Evolutionary conservation across 2,797 vertebrate genomes (phyloP), one percentile per base, ranked within the genome.

Genomic region (Muraenolepis orangiensis): DNA sequence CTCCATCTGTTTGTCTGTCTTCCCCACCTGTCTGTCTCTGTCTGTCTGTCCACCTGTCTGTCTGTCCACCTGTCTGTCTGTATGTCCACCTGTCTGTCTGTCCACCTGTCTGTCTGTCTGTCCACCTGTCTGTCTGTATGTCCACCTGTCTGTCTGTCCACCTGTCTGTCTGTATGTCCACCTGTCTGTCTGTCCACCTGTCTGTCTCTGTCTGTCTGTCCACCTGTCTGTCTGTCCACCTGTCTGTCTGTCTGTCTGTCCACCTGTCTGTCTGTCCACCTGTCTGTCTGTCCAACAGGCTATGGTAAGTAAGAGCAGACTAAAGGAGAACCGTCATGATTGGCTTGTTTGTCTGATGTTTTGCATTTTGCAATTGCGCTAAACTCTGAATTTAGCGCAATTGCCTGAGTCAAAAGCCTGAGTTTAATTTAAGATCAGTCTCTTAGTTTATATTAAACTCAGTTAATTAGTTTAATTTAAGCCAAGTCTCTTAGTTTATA

Each of bases 291-390:
- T 72, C 72, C 83, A 4, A 68, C 93, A 98, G 96, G 96, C 96
- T 73, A 97, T 98, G 96, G 96, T 98, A 94, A 98, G 96, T 97
- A 89, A 76, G 90, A 74, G 20, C 23, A 66, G n/a, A 12, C 23
- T 66, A 76, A 78, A 10, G 71, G 40, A 70, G 71, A 68, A 61
- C 46, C 16, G 38, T 40, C 67, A 77, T 73, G 13, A 10, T 76
- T 76, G 34, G 34, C 71, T 74, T 69, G 3, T 77, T 76, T 71
- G 18, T 13, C 30, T 14, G 8, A 3, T 23, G 23, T 66, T 72
- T 46, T 28, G 4, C 7, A 46, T 6, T 71, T 57, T 26, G 23
- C 12, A 8, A n/a, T 26, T 26, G 8, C n/a, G 23, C 57, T 26
- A 6, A 64, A 64, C 23, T 64, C 57, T 11, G 57, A n/a, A n/a